phyloP scores from a whole-genome alignment of 2,888 invertebrate species.

The Prionchulus punctatus region DNA sequence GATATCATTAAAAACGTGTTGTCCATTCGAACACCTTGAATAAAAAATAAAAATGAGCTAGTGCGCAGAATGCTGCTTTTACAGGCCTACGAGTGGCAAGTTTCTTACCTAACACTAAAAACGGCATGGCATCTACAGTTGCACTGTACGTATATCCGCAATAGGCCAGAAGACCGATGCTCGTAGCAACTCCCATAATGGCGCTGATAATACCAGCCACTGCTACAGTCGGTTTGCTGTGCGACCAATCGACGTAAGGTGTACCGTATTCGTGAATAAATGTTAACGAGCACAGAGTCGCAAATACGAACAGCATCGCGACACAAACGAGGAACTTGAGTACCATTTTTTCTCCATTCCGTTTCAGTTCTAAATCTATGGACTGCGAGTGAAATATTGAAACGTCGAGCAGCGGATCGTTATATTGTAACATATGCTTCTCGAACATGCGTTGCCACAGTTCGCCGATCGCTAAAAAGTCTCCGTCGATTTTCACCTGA shows the following conservation, averaged over 20 bases:
- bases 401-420: slow-evolving; percentile 18
- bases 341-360: slow-evolving; percentile 58
- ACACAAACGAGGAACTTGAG: slow-evolving; percentile 10
- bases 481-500: slow-evolving; percentile 20
- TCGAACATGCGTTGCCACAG: slow-evolving; percentile 16
- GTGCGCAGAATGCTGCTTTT: too few relatives aligned
- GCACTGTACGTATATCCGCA: slow-evolving; percentile 79
- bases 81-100: slow-evolving; percentile 26
- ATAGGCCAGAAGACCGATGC: slow-evolving; percentile 75
- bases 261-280: slow-evolving; percentile 64
- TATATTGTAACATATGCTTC: slow-evolving; percentile 17
- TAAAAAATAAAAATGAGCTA: slow-evolving; percentile 17
- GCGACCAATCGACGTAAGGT: slow-evolving; percentile 54
- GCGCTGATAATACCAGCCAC: slow-evolving; percentile 75
- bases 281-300: slow-evolving; percentile 44
- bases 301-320: slow-evolving; percentile 11
- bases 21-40: slow-evolving; percentile 51
- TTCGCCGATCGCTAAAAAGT: not conserved
- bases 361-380: slow-evolving; percentile 73
- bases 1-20: slow-evolving; percentile 91
- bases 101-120: slow-evolving; percentile 84
- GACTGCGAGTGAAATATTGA: slow-evolving; percentile 48
- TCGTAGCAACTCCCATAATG: slow-evolving; percentile 71
- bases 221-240: slow-evolving; percentile 77
- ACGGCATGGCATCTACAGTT: slow-evolving; percentile 81